phyloP scores from a whole-genome alignment of 2,888 invertebrate species.

The Masnerella sp. region DNA sequence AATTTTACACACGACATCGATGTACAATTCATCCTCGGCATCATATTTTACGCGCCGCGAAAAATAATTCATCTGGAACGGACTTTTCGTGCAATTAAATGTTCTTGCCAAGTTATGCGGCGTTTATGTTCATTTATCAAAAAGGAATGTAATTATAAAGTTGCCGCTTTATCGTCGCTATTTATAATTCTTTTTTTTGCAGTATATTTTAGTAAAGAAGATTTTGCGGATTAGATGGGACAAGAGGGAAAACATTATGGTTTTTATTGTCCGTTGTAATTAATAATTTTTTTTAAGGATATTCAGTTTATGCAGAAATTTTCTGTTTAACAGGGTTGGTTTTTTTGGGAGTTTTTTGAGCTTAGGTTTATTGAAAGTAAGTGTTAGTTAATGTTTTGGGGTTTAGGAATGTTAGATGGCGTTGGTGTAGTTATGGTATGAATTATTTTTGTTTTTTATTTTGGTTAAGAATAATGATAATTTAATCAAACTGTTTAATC shows the following conservation, averaged over 20 bases:
- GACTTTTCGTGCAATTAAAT: constrained; percentile 31
- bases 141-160: constrained; percentile 47
- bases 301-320: background rate
- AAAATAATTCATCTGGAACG: constrained; percentile 35
- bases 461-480: too few relatives aligned
- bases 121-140: constrained; percentile 40
- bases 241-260: constrained; percentile 12
- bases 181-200: constrained; percentile 33
- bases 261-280: constrained; percentile 5
- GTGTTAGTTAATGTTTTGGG: too few relatives aligned
- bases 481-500: too few relatives aligned
- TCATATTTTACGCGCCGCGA: constrained; percentile 25
- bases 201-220: constrained; percentile 32
- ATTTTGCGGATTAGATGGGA: constrained; percentile 24
- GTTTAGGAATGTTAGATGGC: too few relatives aligned
- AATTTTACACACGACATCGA: constrained; percentile 27
- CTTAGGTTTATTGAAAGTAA: background rate
- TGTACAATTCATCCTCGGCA: constrained; percentile 29
- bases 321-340: constrained; percentile 1
- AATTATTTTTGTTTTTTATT: too few relatives aligned
- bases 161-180: constrained; percentile 31
- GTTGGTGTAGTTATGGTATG: too few relatives aligned
- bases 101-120: constrained; percentile 27
- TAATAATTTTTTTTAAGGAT: constrained; percentile 5
- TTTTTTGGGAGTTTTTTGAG: background rate